Evolutionary conservation across 2,113 vertebrate genomes (phyloP), one percentile per base, ranked within the genome.

Genomic region (Noturus placidus): DNA sequence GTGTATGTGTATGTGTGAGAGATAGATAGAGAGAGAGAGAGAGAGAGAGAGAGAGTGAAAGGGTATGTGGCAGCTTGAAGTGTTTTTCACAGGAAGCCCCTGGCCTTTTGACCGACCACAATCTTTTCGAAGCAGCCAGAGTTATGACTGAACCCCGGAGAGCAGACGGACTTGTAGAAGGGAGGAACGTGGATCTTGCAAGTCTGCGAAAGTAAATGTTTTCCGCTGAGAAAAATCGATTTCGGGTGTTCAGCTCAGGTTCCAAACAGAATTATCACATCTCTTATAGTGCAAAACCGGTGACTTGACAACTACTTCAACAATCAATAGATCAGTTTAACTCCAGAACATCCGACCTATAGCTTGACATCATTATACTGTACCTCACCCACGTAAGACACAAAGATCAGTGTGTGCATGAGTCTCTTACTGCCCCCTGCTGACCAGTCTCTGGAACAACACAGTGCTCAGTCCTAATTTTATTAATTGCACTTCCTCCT

Each of bases 341-440:
- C 17, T 46, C n/a, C 72, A 76, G 35, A 76, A 3, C 20, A 13
- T 13, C 74, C 6, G 42, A 50, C 10, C 14, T 10, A 4, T 50
- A 25, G 77, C 7, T 22, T 33, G n/a, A 10, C 79, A 59, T 79
- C 57, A 80, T 46, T 46, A 46, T 46, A 54, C 52, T 13, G 52
- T 14, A 81, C 30, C 79, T 81, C 30, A 54, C 35, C 30, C 22
- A 33, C 33, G 2, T 22, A 3, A 74, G 72, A 46, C 35, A 4
- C 9, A 27, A 50, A n/a, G 25, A 77, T 76, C 38, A 25, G n/a
- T 8, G 33, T 4, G 20, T 19, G 25, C 15, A 15, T 33, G 25
- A 13, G 50, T 57, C 59, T 65, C n/a, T 14, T 19, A 65, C 82
- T 86, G 79, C 89, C 90, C 81, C 88, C 88, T 89, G 87, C 82